Conservation (phyloP, 2,888 invertebrate species). For the Timema cristinae region DNA sequence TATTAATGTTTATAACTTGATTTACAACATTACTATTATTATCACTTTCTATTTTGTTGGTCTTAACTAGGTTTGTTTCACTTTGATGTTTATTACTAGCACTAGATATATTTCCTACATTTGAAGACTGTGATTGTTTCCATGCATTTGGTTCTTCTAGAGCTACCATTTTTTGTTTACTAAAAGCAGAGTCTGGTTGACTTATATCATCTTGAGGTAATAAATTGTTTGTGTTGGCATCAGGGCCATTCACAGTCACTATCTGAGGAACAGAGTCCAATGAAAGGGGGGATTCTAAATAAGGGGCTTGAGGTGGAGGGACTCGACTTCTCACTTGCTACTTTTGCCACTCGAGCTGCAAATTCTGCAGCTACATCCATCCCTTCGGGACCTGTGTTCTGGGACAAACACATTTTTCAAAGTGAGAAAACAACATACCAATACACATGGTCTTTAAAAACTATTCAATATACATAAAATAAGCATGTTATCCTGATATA, state of each 20-base stretch:
- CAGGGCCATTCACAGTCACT: slow-evolving; percentile 22
- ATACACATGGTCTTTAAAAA: too few species aligned
- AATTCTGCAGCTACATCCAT: slow-evolving; percentile 43
- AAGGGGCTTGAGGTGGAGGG: slow-evolving; percentile 16
- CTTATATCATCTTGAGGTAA: slow-evolving; percentile 15
- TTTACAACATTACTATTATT: not conserved
- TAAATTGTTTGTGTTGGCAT: slow-evolving; percentile 19
- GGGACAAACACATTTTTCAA: not conserved
- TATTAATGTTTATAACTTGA: not conserved
- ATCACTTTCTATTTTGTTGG: not conserved
- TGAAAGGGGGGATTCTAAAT: slow-evolving; percentile 4
- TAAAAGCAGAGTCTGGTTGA: slow-evolving; percentile 16
- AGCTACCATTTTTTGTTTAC: slow-evolving; percentile 23
- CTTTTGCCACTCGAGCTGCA: slow-evolving; percentile 43
- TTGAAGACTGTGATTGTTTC: slow-evolving; percentile 19
- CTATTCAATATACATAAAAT: not conserved
- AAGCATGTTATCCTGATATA: not conserved
- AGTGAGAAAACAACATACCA: not conserved
- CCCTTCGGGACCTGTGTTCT: slow-evolving; percentile 30
- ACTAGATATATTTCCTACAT: slow-evolving; percentile 19
- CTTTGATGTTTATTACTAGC: slow-evolving; percentile 20
- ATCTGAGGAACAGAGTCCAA: slow-evolving; percentile 11
- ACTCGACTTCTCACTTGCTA: slow-evolving; percentile 37
- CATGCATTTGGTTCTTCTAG: slow-evolving; percentile 24
- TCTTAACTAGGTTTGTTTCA: slow-evolving; percentile 12